A percentile compares a stretch with the other conserved stretches of the same genome.
These are phyloP conservation scores for Platycercus adscitus DNA, from an alignment of 2,113 vertebrate species.

Conservation along the genomic window DNA sequence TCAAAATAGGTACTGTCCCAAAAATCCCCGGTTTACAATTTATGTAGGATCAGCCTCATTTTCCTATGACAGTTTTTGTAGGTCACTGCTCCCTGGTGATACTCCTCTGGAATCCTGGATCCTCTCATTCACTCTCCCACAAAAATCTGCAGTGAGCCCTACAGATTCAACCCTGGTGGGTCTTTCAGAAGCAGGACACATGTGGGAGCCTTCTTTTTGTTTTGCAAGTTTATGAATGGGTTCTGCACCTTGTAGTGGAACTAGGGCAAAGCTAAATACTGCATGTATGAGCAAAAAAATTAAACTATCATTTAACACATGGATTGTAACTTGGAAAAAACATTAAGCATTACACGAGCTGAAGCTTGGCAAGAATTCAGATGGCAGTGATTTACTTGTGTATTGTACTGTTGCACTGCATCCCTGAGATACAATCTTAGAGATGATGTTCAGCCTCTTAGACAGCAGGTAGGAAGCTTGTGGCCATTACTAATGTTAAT, in stretches of 20 bases:
- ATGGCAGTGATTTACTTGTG: not conserved
- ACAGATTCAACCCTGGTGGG: not conserved
- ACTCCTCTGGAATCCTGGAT: not conserved
- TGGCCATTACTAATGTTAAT: not conserved
- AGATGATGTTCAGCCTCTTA: not conserved
- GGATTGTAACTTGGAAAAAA: not conserved
- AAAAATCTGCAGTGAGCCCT: not conserved
- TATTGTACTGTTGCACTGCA: not conserved
- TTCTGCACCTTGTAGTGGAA: not conserved
- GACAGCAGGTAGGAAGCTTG: not conserved
- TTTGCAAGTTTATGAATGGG: not conserved
- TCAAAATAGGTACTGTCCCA: not conserved
- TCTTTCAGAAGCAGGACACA: not conserved
- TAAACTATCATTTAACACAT: not conserved
- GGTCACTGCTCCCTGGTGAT: not conserved
- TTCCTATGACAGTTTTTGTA: not conserved
- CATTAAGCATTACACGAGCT: not conserved
- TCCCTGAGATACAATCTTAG: not conserved
- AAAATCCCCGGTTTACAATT: not conserved
- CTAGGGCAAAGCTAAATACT: not conserved
- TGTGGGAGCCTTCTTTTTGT: not conserved
- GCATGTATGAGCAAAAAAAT: not conserved
- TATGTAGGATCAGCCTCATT: not conserved
- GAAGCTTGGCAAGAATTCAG: not conserved
- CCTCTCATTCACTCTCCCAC: not conserved